Conservation (phyloP, 1,140 invertebrate species). For the Bombus haemorrhoidalis region DNA sequence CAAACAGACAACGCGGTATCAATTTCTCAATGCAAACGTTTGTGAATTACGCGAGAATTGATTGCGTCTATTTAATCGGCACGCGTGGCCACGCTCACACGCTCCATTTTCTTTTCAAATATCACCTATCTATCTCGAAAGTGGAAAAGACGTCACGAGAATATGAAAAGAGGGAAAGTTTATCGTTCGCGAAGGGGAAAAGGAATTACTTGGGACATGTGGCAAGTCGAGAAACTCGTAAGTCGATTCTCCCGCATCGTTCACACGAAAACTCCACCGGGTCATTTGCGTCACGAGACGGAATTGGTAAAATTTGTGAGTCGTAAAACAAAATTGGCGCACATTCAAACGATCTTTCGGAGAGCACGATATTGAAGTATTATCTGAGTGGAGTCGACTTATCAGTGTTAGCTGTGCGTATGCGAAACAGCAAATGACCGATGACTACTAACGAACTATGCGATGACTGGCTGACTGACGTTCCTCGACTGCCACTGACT, state of each 20-base stretch:
- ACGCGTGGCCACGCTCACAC: slow-evolving; percentile 5
- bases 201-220: background rate
- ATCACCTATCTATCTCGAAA: background rate
- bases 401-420: slow-evolving; percentile 14
- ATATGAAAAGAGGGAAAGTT: background rate
- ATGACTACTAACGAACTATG: background rate
- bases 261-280: background rate
- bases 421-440: background rate
- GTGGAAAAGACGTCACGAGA: too few species aligned
- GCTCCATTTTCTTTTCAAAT: background rate
- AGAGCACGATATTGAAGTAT: background rate
- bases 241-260: background rate
- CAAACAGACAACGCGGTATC: slow-evolving; percentile 11
- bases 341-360: background rate
- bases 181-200: too few species aligned
- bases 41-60: slow-evolving; percentile 11
- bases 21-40: slow-evolving; percentile 25
- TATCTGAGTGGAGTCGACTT: slow-evolving; percentile 47
- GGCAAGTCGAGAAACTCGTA: background rate
- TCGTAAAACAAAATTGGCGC: background rate
- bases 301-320: background rate
- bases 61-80: slow-evolving; percentile 1
- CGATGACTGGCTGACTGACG: slow-evolving; percentile 1
- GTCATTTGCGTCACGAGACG: too few species aligned
- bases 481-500: background rate